Evolutionary conservation across 2,797 vertebrate genomes (phyloP).

Genomic region (Cheirogaleus major): DNA sequence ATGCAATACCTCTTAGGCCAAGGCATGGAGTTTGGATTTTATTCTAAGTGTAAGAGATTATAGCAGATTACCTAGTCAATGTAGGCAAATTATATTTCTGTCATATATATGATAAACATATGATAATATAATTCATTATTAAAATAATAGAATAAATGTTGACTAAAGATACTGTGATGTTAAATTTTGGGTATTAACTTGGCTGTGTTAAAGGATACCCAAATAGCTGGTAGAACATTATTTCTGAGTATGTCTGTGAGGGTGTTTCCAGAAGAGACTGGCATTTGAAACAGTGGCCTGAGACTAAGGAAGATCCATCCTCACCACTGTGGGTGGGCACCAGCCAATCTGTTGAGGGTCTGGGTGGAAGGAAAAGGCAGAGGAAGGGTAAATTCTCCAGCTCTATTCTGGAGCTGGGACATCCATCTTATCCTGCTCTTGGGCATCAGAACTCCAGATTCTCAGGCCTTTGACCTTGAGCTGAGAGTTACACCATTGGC

Average conservation of each 20-base stretch:
- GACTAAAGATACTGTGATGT: not conserved
- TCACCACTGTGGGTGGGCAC: not conserved
- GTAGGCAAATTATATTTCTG: not conserved
- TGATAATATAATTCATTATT: not conserved
- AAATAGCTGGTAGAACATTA: not conserved
- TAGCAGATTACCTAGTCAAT: not conserved
- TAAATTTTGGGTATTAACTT: not conserved
- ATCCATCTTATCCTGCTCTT: not conserved
- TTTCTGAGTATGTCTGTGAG: not conserved
- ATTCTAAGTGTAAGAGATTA: conserved; percentile 1
- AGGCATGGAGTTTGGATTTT: not conserved
- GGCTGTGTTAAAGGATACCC: not conserved
- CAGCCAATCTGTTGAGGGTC: not conserved
- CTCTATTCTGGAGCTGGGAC: not conserved
- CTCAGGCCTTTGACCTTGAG: not conserved
- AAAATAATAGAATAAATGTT: not conserved
- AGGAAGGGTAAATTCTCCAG: not conserved
- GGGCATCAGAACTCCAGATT: not conserved
- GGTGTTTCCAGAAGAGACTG: not conserved
- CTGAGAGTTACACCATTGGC: not conserved
- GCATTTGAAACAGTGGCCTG: not conserved
- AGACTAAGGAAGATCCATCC: not conserved
- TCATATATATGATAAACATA: not conserved
- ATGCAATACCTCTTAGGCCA: not conserved
- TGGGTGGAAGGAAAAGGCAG: not conserved